Percentiles rank a stretch among this genome's conserved stretches.
These are phyloP conservation scores for Caenorhabditis remanei DNA, from an alignment of 1,140 invertebrate genomes.

Conservation along the genomic window DNA sequence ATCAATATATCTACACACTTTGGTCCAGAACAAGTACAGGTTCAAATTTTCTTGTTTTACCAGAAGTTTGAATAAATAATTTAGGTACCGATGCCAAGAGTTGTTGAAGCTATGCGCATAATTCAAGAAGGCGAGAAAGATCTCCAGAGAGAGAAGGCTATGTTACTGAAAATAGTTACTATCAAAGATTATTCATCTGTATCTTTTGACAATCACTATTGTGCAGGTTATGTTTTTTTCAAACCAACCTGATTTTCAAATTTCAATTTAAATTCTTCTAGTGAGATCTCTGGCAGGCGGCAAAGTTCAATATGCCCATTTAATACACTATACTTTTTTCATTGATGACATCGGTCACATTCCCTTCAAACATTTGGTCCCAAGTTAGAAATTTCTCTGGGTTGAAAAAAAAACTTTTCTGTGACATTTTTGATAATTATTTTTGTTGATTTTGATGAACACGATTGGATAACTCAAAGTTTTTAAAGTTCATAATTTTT, in stretches of 20 bases:
- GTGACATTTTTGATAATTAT: no score
- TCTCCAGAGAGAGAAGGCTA: slow-evolving; percentile 42
- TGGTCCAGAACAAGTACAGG: slow-evolving; percentile 71
- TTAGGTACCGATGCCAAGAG: slow-evolving; percentile 72
- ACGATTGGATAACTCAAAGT: no score
- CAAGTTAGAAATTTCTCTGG: slow-evolving; percentile 69
- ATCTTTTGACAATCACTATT: slow-evolving; percentile 67
- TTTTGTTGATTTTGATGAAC: no score
- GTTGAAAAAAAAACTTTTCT: slow-evolving; percentile 58
- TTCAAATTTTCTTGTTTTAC: background rate
- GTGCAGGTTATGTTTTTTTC: slow-evolving; percentile 56
- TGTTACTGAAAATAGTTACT: slow-evolving; percentile 61
- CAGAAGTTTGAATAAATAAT: background rate
- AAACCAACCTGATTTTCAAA: background rate
- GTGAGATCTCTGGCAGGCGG: slow-evolving; percentile 67
- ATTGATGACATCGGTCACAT: slow-evolving; percentile 71
- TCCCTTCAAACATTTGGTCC: slow-evolving; percentile 71
- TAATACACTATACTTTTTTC: slow-evolving; percentile 70
- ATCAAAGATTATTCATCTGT: slow-evolving; percentile 69
- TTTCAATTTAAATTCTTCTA: slow-evolving; percentile 65
- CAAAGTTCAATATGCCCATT: slow-evolving; percentile 68
- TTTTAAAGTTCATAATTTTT: no score
- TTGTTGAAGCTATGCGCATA: slow-evolving; percentile 67
- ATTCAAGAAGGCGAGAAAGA: slow-evolving; percentile 53
- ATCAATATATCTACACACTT: slow-evolving; percentile 68